Conservation (phyloP, 2,888 invertebrate species). For the Halictus ligatus region DNA sequence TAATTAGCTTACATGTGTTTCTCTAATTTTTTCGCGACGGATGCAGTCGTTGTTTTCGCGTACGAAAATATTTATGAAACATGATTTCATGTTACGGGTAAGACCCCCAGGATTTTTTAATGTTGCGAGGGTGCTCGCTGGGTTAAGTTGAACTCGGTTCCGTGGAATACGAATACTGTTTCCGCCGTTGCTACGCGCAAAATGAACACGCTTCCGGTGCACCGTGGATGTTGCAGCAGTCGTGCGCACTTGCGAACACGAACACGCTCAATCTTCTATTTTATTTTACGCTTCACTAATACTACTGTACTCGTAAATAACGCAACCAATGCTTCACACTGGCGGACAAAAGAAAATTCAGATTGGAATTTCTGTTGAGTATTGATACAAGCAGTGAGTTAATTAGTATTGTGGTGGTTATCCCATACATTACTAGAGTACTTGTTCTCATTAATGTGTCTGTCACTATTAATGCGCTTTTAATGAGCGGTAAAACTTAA, state of each 20-base stretch:
- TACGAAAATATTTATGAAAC: slow-evolving; percentile 3
- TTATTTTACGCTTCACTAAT: neutral
- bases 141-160: neutral
- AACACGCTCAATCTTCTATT: neutral
- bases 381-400: too few relatives aligned
- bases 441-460: too few relatives aligned
- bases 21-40: neutral
- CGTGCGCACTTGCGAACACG: neutral
- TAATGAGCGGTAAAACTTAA: too few relatives aligned
- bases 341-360: too few relatives aligned
- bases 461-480: too few relatives aligned
- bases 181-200: neutral
- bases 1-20: neutral
- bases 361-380: too few relatives aligned
- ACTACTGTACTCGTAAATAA: too few relatives aligned
- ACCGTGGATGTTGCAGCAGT: neutral
- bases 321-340: too few relatives aligned
- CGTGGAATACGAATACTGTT: neutral
- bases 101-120: neutral
- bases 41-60: neutral
- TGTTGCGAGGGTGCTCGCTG: neutral
- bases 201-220: neutral
- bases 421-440: too few relatives aligned
- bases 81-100: neutral
- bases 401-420: too few relatives aligned